Conservation (phyloP, 1,140 invertebrate species). For the Cecropterus lyciades region DNA sequence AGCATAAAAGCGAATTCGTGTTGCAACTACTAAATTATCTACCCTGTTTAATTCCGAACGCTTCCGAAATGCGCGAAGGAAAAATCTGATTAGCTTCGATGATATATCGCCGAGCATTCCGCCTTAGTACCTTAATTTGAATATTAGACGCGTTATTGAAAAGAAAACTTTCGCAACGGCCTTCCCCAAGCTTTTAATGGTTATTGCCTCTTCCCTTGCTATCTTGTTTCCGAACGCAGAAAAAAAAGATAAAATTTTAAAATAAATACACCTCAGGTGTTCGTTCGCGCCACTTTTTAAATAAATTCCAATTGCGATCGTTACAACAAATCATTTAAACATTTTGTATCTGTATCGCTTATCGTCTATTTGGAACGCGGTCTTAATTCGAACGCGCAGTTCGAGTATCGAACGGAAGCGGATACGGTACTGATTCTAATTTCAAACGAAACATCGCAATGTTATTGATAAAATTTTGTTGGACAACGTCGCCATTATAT, state of each 20-base stretch:
- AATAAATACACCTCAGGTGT: conserved; percentile 67
- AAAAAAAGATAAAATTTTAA: conserved; percentile 43
- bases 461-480: conserved; percentile 81
- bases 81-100: conserved; percentile 82
- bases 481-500: conserved; percentile 71
- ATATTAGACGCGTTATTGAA: conserved; percentile 84
- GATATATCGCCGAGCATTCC: conserved; percentile 76
- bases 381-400: conserved; percentile 75
- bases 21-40: conserved; percentile 56
- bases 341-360: conserved; percentile 44
- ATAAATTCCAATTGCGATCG: conserved; percentile 36
- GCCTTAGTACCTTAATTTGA: conserved; percentile 80
- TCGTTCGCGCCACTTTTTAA: conserved; percentile 47
- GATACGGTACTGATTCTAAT: conserved; percentile 82
- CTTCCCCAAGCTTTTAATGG: conserved; percentile 77
- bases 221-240: conserved; percentile 63
- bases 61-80: conserved; percentile 64
- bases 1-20: conserved; percentile 37
- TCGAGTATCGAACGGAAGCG: conserved; percentile 82
- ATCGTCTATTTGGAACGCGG: conserved; percentile 64
- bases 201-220: conserved; percentile 77
- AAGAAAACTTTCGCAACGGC: conserved; percentile 78
- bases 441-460: conserved; percentile 79
- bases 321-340: conserved; percentile 38
- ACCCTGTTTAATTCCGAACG: conserved; percentile 62